phyloP scores from a whole-genome alignment of 2,888 invertebrate species.

The Meloe dianella region DNA sequence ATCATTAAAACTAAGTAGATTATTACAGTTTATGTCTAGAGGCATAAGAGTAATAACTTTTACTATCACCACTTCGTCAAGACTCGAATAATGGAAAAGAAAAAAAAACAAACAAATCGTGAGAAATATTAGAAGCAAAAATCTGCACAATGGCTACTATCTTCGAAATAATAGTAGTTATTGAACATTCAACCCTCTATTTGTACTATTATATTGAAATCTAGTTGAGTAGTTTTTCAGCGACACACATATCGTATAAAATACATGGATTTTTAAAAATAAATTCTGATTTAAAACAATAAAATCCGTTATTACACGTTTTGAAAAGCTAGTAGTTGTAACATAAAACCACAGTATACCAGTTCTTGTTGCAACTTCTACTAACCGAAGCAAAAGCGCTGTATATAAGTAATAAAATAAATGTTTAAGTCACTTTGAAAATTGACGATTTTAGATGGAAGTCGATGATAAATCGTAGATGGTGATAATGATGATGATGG shows the following conservation, averaged over 20 bases:
- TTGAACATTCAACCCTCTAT: background rate
- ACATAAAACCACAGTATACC: constrained; percentile 6
- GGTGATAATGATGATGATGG: background rate
- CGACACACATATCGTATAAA: background rate
- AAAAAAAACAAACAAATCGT: background rate
- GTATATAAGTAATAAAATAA: background rate
- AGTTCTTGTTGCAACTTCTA: constrained; percentile 4
- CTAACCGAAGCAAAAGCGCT: background rate
- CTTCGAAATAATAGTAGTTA: background rate
- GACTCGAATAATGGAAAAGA: too few species aligned
- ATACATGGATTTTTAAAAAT: background rate
- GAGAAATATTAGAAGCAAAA: background rate
- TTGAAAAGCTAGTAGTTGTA: constrained; percentile 9
- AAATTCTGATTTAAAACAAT: background rate
- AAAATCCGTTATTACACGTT: background rate
- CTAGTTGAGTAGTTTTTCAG: background rate
- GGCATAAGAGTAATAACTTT: background rate
- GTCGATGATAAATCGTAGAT: background rate
- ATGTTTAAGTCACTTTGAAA: background rate
- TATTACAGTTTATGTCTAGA: background rate
- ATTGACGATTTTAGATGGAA: background rate
- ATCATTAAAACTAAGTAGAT: constrained; percentile 2
- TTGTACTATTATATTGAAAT: background rate
- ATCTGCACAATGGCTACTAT: background rate
- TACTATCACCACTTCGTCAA: constrained; percentile 8